Evolutionary conservation across 2,888 invertebrate genomes (phyloP).

Genomic region (Harpagoxenus sublaevis): DNA sequence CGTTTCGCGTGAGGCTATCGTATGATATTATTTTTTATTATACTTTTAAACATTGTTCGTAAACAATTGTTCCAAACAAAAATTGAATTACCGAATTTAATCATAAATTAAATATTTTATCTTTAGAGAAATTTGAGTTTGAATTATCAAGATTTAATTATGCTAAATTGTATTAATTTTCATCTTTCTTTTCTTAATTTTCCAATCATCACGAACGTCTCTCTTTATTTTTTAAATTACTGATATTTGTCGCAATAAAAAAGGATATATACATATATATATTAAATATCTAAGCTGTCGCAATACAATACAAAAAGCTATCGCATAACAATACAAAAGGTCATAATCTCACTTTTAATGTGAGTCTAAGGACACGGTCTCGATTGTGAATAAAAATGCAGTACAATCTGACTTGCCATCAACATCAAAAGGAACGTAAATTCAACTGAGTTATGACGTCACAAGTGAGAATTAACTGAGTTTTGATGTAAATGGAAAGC

Average conservation of each 20-base stretch:
- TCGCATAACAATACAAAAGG: no score
- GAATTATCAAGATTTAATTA: not conserved
- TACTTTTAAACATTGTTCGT: not conserved
- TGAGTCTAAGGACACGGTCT: no score
- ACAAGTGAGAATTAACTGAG: no score
- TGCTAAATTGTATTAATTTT: not conserved
- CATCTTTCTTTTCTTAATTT: not conserved
- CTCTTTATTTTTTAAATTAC: not conserved
- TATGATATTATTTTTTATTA: conserved; percentile 2
- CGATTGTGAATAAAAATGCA: no score
- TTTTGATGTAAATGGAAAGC: no score
- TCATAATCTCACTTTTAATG: no score
- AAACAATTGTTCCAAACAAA: not conserved
- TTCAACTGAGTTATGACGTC: no score
- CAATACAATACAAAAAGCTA: no score
- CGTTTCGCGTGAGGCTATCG: not conserved
- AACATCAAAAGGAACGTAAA: no score
- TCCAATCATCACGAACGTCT: not conserved
- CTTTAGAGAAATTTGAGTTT: not conserved
- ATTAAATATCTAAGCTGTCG: not conserved
- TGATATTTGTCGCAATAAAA: not conserved
- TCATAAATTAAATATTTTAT: not conserved
- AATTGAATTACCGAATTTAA: not conserved
- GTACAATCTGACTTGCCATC: no score
- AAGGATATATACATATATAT: not conserved